Base-by-base conservation (phyloP, 2,113 vertebrate species). In the Protomyctophum bolini region DNA sequence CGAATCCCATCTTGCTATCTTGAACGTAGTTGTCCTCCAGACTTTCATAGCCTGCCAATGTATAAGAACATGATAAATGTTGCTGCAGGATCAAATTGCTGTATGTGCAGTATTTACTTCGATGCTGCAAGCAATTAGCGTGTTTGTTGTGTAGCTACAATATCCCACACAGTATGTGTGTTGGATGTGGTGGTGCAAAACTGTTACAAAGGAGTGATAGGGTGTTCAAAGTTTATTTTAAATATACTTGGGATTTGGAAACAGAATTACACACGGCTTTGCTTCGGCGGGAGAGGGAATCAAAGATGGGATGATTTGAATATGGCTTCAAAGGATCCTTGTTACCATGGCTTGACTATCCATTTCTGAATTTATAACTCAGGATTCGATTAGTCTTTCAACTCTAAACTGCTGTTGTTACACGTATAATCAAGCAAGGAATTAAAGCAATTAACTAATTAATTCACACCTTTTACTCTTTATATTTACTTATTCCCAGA, bases 1-100 rank as follows among this genome's bases (percentile, higher is more conserved):
- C 97, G 66, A 98, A 99, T 62, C 98, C 97, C 98, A 99, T 99
- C 92, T 99, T 99, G 88, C 97, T 99, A 92, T 99, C 98, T 70
- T 99, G 98, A 9, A 98, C 98, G 0, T 99, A 99, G 82, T 98
- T 98, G 86, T 98, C 97, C 90, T 97, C 96, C 80, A 99, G 93
- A 83, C 91, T 97, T 68, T 99, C 97, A 58, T 98, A 97, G 74
- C 97, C 97, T 94, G 91, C 29, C 74, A 85, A 82, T 63, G 92
- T 60, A 83, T 3, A n/a, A 66, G 64, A 72, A 4, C 21, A 57
- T 10, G 4, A 63, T 89, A 0, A 87, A 73, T 52, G 4, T 15
- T n/a, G n/a, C n/a, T n/a, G 11, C 52, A 58, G 41, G 6, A 21
- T 63, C 41, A 9, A 9, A 55, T 64, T 73, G 79, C 33, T 45